Percentiles rank a stretch among this genome's conserved stretches.
phyloP scores from a whole-genome alignment of 2,888 invertebrate species.

The Holacanthella duospinosa region DNA sequence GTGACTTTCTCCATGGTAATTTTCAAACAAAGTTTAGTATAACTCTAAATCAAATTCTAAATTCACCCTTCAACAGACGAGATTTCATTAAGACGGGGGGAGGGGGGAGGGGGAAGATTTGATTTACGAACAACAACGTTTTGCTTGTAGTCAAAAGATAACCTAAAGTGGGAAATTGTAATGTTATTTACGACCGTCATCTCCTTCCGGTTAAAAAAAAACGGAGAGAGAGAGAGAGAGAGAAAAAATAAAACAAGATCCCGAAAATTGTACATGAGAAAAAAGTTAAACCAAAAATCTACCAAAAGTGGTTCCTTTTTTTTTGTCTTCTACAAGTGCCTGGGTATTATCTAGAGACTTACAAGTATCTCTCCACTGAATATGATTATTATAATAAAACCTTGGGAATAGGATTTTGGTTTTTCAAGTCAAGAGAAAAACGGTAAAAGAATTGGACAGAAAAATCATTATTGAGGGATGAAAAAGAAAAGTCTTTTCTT shows the following conservation, averaged over 20 bases:
- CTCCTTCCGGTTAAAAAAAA: neutral
- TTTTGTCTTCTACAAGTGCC: too few species aligned
- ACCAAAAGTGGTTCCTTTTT: too few species aligned
- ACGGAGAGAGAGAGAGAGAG: too few species aligned
- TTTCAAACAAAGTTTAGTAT: neutral
- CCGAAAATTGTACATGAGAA: too few species aligned
- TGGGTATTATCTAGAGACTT: too few species aligned
- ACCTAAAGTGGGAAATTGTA: neutral
- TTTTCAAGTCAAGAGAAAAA: neutral
- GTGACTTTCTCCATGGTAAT: too few species aligned
- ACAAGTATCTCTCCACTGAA: too few species aligned
- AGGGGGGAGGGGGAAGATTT: too few species aligned
- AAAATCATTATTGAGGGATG: slow-evolving; percentile 12
- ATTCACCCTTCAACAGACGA: neutral
- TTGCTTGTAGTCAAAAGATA: neutral
- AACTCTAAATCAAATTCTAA: neutral
- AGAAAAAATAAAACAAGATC: too few species aligned
- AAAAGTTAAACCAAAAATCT: too few species aligned
- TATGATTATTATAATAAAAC: slow-evolving; percentile 1
- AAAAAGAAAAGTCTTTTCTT: neutral
- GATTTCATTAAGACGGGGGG: neutral
- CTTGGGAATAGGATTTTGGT: neutral
- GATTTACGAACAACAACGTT: neutral
- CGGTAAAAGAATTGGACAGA: slow-evolving; percentile 9
- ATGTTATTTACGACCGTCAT: neutral